phyloP scores from a whole-genome alignment of 1,140 invertebrate genomes.

The Trichoplusia ni region DNA sequence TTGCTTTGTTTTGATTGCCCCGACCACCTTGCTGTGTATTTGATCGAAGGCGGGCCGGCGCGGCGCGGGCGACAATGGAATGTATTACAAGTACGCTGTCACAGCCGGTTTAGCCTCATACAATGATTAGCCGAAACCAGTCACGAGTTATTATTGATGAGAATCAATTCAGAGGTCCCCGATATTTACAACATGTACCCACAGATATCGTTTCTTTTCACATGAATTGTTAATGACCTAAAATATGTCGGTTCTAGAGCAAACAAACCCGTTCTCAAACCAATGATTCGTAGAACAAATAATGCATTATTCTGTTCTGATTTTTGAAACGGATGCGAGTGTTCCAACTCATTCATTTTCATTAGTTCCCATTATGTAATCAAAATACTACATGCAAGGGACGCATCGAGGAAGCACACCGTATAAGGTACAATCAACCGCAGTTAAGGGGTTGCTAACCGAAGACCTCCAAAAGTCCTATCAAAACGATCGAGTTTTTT shows the following conservation, averaged over 20 bases:
- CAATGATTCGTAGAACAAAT: conserved; percentile 32
- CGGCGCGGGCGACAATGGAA: conserved; percentile 33
- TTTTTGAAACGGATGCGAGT: conserved; percentile 35
- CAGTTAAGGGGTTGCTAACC: conserved; percentile 38
- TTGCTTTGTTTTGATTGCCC: conserved; percentile 39
- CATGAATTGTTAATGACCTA: conserved; percentile 16
- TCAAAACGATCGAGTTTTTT: conserved; percentile 34
- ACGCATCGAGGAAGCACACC: conserved; percentile 37
- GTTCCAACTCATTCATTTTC: conserved; percentile 40
- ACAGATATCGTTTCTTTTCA: not conserved
- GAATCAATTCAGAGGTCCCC: conserved; percentile 29
- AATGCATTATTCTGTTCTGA: conserved; percentile 33
- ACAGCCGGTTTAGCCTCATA: conserved; percentile 42
- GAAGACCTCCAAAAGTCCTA: conserved; percentile 20
- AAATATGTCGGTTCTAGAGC: conserved; percentile 7
- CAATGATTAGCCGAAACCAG: conserved; percentile 48
- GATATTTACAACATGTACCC: not conserved
- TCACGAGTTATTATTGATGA: conserved; percentile 46
- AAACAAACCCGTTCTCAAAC: conserved; percentile 25
- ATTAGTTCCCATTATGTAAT: conserved; percentile 47
- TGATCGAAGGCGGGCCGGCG: conserved; percentile 9
- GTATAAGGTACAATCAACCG: conserved; percentile 39
- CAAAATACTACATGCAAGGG: conserved; percentile 38
- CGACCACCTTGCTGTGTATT: conserved; percentile 26
- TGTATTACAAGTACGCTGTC: conserved; percentile 39